phyloP scores from a whole-genome alignment of 2,888 invertebrate species.

The Campoplex capitator region DNA sequence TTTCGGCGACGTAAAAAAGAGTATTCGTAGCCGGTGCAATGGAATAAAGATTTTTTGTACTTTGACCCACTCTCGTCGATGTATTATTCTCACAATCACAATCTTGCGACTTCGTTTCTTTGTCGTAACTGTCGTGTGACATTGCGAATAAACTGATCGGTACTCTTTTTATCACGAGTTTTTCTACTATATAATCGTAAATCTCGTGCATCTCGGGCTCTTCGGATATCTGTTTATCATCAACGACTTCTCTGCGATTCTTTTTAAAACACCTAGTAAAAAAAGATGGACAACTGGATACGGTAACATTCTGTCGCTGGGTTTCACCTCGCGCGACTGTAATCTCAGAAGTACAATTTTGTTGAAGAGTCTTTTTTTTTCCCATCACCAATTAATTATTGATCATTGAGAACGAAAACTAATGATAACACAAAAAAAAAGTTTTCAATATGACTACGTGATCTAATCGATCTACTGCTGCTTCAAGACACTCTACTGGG shows the following conservation, averaged over 20 bases:
- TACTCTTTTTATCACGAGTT: constrained; percentile 75
- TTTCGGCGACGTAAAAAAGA: constrained; percentile 51
- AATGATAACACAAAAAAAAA: not conserved
- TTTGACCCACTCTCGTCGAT: not conserved
- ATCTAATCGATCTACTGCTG: not conserved
- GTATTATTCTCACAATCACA: constrained; percentile 22
- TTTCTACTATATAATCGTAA: constrained; percentile 76
- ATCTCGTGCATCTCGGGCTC: constrained; percentile 58
- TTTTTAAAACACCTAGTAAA: constrained; percentile 54
- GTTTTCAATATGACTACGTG: not conserved
- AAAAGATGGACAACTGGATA: constrained; percentile 45
- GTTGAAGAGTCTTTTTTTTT: not conserved
- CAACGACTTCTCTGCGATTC: constrained; percentile 2
- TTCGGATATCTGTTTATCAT: not conserved
- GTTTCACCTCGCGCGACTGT: not conserved
- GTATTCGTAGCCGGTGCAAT: constrained; percentile 43
- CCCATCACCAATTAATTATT: constrained; percentile 1
- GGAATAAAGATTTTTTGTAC: constrained; percentile 32
- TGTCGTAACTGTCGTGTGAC: constrained; percentile 50
- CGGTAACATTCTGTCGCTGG: not conserved
- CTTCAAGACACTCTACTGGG: not conserved
- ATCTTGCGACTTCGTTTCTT: not conserved
- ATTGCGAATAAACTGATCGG: constrained; percentile 72
- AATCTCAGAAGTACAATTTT: not conserved
- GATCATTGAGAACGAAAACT: not conserved